Conservation (phyloP, 2,888 invertebrate species). For the Pollenia griseotomentosa region DNA sequence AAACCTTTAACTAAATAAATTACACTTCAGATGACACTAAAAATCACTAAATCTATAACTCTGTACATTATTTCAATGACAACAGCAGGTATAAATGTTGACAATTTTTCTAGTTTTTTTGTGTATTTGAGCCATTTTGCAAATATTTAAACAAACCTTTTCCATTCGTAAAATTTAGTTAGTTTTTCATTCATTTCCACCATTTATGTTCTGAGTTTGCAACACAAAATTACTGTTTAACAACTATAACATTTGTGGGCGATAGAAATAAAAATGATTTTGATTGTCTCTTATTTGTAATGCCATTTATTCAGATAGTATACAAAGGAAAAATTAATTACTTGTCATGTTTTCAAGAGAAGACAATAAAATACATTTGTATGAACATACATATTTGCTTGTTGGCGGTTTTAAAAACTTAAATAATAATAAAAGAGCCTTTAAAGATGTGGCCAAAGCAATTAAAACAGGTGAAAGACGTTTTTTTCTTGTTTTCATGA, state of each 20-base stretch:
- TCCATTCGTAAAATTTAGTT: not conserved
- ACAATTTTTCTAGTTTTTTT: not conserved
- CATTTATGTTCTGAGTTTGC: not conserved
- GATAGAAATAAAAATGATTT: conserved; percentile 41
- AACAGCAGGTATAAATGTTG: not conserved
- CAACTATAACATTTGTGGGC: conserved; percentile 59
- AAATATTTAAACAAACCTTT: not conserved
- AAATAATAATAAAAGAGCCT: not conserved
- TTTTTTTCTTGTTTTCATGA: too few species aligned
- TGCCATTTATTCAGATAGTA: conserved; percentile 20
- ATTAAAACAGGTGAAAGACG: too few species aligned
- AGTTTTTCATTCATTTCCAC: conserved; percentile 1
- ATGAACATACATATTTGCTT: not conserved
- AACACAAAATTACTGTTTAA: conserved; percentile 52
- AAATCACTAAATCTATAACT: too few species aligned
- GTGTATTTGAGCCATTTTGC: not conserved
- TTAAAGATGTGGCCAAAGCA: not conserved
- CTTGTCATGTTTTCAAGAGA: conserved; percentile 50
- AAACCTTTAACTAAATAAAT: too few species aligned
- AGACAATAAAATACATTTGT: conserved; percentile 38
- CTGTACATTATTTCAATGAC: not conserved
- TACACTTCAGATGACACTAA: too few species aligned
- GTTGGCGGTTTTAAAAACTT: conserved; percentile 24
- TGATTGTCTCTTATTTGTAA: not conserved
- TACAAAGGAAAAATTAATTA: conserved; percentile 27